A percentile compares a stretch with the other conserved stretches of the same genome.
These are phyloP conservation scores for Spheniscus humboldti DNA, from an alignment of 2,797 vertebrate species.

Conservation along the genomic window DNA sequence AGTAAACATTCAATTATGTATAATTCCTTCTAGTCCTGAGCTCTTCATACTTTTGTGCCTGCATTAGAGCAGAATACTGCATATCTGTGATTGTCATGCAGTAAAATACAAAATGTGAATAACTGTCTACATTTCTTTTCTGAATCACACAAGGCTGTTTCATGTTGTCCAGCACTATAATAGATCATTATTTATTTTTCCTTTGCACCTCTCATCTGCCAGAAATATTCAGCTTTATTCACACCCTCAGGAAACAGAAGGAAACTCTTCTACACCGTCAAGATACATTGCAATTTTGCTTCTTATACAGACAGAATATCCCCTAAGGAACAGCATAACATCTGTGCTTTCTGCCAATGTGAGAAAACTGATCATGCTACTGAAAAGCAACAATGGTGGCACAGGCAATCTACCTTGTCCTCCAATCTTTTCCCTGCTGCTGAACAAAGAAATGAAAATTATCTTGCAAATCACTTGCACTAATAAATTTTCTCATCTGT, in stretches of 20 bases:
- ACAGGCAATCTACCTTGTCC: background rate
- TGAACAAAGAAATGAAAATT: background rate
- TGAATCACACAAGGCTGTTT: background rate
- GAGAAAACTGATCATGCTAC: constrained; percentile 22
- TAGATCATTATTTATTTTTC: background rate
- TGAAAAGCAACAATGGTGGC: background rate
- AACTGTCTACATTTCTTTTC: background rate
- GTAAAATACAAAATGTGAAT: background rate
- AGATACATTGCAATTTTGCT: constrained; percentile 19
- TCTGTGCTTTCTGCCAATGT: constrained; percentile 26
- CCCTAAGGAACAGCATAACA: background rate
- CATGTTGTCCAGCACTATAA: background rate
- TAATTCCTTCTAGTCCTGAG: background rate
- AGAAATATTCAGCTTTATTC: constrained; percentile 39
- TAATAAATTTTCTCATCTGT: background rate
- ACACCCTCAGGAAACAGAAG: constrained; percentile 4
- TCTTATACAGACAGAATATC: background rate
- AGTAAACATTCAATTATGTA: background rate
- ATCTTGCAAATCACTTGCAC: background rate
- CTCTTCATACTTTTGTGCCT: background rate
- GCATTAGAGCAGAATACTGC: background rate
- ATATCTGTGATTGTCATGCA: background rate
- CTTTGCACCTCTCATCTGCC: background rate
- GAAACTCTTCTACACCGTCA: background rate
- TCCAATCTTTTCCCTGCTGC: background rate